A percentile compares a stretch with the other conserved stretches of the same genome.
Evolutionary conservation across 2,888 invertebrate species (phyloP).

Genomic region (Sminthurides aquaticus): DNA sequence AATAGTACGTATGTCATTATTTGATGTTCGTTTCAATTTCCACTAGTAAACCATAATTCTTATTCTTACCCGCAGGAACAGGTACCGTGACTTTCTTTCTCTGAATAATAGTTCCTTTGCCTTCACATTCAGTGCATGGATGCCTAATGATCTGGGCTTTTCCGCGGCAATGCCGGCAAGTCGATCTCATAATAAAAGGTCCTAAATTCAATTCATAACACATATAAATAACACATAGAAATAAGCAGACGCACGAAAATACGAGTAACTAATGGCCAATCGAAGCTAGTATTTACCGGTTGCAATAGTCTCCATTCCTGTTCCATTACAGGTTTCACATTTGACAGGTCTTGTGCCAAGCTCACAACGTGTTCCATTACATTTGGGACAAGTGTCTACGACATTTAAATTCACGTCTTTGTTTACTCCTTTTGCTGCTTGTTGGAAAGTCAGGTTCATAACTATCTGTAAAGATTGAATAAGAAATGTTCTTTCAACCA

Average conservation of each 20-base stretch:
- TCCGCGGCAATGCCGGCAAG: constrained; percentile 86
- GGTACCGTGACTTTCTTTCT: constrained; percentile 82
- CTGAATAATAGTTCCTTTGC: constrained; percentile 84
- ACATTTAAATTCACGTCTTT: constrained; percentile 88
- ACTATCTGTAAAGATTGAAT: constrained; percentile 55
- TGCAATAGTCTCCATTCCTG: constrained; percentile 86
- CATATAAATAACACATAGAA: not conserved
- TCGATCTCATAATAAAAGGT: constrained; percentile 93
- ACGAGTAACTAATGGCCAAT: not conserved
- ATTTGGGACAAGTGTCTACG: constrained; percentile 84
- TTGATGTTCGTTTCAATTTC: too few species aligned
- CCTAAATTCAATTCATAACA: constrained; percentile 51
- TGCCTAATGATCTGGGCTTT: constrained; percentile 76
- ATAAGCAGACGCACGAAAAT: not conserved
- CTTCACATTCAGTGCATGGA: constrained; percentile 87
- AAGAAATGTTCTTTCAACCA: not conserved
- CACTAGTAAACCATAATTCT: not conserved
- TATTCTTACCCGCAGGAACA: constrained; percentile 66
- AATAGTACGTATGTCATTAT: too few species aligned
- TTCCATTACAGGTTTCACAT: constrained; percentile 91
- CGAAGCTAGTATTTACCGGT: constrained; percentile 56
- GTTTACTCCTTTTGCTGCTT: constrained; percentile 91
- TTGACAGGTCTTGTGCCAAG: constrained; percentile 81
- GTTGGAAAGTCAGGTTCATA: constrained; percentile 81
- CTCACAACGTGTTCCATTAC: constrained; percentile 75